Base-by-base conservation (phyloP, 2,888 invertebrate genomes). In the Macropis europaea region DNA sequence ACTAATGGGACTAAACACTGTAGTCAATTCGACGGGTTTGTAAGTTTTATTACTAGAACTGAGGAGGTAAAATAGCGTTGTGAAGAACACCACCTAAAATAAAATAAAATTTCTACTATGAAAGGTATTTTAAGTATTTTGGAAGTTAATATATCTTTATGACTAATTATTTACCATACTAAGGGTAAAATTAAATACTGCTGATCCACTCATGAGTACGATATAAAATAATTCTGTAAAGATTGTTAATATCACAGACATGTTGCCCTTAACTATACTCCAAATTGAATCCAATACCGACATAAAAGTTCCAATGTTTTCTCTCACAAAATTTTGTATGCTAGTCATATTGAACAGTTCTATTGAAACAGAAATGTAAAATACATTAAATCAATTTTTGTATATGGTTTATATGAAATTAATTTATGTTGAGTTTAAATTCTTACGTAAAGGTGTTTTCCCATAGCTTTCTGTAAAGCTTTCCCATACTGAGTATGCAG, bases 61-160 rank as follows among this genome's bases (percentile, higher is more conserved):
- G 75, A 99, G 92, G 53, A 99, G 92, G 90, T 99, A 99, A 91
- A 99, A 99, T 5, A 99, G 91, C 0, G 99, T 97, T 2, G 99
- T 99, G 87, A 99, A 94, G 91, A 99, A 99, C 17, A 99, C 97
- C 75, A 99, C 94, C 98, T 98, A 22, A 43, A 60, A 34, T 40
- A 54, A 40, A n/a, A 38, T 11, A 5, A 34, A 22, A 34, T 50
- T 54, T 64, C 11, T 1, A 6, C 3, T 13, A 4, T 17, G 2
- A 38, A 24, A 30, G 38, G 4, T 28, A 13, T 3, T 3, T 26
- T 19, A 28, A 34, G 32, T 15, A 38, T 24, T 15, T 59, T 30
- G 7, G 17, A 62, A 50, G 56, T 22, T 62, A 64, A 45, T 3
- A 6, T 1, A 0, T 30, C 11, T 28, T 13, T 19, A 2, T 34